Evolutionary conservation across 2,888 invertebrate genomes (phyloP), one percentile per base, ranked within the genome.

Genomic region (Melieria picta): DNA sequence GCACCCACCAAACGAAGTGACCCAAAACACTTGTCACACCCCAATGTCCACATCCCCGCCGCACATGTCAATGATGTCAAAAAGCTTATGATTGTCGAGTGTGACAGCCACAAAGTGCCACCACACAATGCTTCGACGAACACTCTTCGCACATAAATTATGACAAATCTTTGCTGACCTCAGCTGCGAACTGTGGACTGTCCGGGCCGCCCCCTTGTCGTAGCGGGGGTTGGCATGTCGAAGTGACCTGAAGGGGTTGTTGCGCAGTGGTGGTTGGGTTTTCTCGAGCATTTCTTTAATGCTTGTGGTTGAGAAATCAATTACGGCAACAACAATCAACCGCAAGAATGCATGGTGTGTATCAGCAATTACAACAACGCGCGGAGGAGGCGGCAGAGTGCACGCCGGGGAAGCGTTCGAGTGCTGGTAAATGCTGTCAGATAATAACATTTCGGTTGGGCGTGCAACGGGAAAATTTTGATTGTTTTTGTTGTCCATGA

Each of bases 381-480:
- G 55, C 55, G 43, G 1, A 46, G 30, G 30, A 30, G 30, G 30
- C 30, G 30, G 30, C 30, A 30, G 2, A 30, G 30, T 30, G 30
- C 30, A 30, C 30, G 30, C 30, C 30, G 30, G 30, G 30, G 2
- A 30, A 30, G 30, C 2, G 30, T 30, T 30, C 30, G 30, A 30
- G 30, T 30, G 30, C 30, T 30, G 30, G 30, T 30, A 30, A 30
- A 30, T 30, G 30, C 30, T 30, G 30, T 2, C n/a, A 58, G n/a
- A 9, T 42, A 62, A 64, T 30, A 55, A 16, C 57, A 62, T 62
- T 65, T 72, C 48, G 72, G 1, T 30, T 61, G 69, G 72, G 72
- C 69, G 72, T 69, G 65, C 45, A 30, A 30, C 62, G 65, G 69
- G 69, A 69, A 72, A 72, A 69, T 72, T 72, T 69, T 62, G 11